phyloP scores from a whole-genome alignment of 1,140 invertebrate genomes.

The Trinorchestia longiramus region DNA sequence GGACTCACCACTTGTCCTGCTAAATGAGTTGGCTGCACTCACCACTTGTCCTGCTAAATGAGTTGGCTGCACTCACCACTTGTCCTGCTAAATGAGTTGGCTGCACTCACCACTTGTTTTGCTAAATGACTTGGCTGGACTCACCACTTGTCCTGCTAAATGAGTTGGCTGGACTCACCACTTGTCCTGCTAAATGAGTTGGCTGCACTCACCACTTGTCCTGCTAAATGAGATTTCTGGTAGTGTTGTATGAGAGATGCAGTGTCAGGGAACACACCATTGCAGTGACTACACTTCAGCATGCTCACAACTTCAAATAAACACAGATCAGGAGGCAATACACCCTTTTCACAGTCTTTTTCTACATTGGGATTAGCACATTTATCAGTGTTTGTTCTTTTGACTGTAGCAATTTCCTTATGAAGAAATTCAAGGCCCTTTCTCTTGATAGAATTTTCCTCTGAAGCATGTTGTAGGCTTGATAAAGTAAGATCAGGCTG shows the following conservation, averaged over 20 bases:
- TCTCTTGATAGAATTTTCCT: neutral
- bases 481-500: neutral
- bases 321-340: constrained; percentile 11
- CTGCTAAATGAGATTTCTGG: neutral
- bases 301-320: constrained; percentile 36
- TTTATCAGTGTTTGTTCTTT: neutral
- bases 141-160: too few species aligned
- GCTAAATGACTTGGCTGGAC: too few species aligned
- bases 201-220: too few species aligned
- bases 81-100: too few species aligned
- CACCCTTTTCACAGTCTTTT: neutral
- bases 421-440: neutral
- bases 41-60: too few species aligned
- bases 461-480: neutral
- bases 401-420: neutral
- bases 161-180: too few species aligned
- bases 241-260: constrained; percentile 23
- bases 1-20: too few species aligned
- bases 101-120: too few species aligned
- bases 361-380: neutral
- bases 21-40: too few species aligned
- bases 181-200: too few species aligned
- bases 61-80: too few species aligned
- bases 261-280: constrained; percentile 1
- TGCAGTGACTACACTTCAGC: neutral